A percentile compares a stretch with the other conserved stretches of the same genome.
phyloP scores from a whole-genome alignment of 2,113 vertebrate species.

The Coptodon bakossiorum region DNA sequence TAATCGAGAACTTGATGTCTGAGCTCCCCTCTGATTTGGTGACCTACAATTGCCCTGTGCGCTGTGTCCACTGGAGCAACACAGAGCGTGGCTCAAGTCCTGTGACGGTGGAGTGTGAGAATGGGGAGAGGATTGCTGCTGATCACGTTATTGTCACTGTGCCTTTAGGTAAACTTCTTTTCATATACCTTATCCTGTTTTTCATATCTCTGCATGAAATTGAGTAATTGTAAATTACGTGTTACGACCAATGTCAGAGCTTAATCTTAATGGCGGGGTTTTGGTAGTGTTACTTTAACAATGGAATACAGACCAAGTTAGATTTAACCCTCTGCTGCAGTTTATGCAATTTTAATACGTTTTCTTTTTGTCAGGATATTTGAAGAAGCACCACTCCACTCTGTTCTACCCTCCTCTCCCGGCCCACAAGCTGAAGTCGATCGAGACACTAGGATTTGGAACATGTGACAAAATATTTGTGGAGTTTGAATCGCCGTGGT shows the following conservation, averaged over 20 bases:
- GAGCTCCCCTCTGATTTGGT: slow-evolving; percentile 72
- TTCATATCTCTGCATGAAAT: background rate
- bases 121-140: slow-evolving; percentile 71
- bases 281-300: background rate
- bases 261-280: background rate
- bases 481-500: slow-evolving; percentile 88
- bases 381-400: slow-evolving; percentile 76
- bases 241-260: background rate
- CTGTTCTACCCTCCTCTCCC: slow-evolving; percentile 81
- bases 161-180: slow-evolving; percentile 73
- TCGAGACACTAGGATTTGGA: slow-evolving; percentile 82
- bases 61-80: slow-evolving; percentile 78
- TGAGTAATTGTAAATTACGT: background rate
- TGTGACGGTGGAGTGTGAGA: slow-evolving; percentile 77
- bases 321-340: background rate
- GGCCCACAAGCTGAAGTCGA: slow-evolving; percentile 69
- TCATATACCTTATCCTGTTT: background rate
- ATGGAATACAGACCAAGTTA: background rate
- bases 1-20: slow-evolving; percentile 68
- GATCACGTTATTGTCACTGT: slow-evolving; percentile 87
- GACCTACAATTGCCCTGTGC: slow-evolving; percentile 75
- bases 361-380: slow-evolving; percentile 74
- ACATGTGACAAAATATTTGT: slow-evolving; percentile 90
- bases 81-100: slow-evolving; percentile 56
- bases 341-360: background rate